Evolutionary conservation across 2,113 vertebrate genomes (phyloP).

Genomic region (Theristicus caerulescens): DNA sequence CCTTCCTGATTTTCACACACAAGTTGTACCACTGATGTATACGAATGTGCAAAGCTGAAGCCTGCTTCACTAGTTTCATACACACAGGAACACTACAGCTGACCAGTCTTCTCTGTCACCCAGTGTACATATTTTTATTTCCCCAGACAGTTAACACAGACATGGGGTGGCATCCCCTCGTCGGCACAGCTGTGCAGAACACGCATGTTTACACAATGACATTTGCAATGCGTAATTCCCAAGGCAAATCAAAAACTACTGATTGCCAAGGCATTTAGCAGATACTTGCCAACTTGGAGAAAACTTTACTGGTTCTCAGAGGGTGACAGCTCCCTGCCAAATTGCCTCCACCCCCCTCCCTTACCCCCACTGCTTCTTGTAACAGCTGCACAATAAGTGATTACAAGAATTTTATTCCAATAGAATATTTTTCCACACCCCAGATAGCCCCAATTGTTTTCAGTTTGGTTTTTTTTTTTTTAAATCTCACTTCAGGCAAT

Average conservation of each 20-base stretch:
- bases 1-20: fast-evolving
- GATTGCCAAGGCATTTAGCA: neutral
- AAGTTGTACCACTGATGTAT: fast-evolving
- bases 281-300: neutral
- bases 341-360: neutral
- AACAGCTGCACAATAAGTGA: slow-evolving; percentile 12
- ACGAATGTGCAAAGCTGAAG: fast-evolving
- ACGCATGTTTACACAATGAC: fast-evolving
- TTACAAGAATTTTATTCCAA: neutral
- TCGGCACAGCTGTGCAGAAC: neutral
- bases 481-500: neutral
- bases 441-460: neutral
- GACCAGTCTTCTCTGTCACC: neutral
- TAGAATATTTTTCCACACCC: neutral
- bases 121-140: fast-evolving
- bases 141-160: neutral
- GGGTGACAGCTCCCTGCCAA: neutral
- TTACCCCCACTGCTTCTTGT: neutral
- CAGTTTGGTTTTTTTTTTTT: neutral
- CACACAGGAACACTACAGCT: neutral
- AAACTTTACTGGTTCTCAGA: neutral
- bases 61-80: fast-evolving
- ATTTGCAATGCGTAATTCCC: neutral
- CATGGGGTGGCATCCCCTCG: neutral
- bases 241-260: neutral